Percentiles rank a stretch among this genome's conserved stretches.
Conservation (phyloP, 2,797 vertebrate genomes). For the Ctenochaetus hawaiiensis region DNA sequence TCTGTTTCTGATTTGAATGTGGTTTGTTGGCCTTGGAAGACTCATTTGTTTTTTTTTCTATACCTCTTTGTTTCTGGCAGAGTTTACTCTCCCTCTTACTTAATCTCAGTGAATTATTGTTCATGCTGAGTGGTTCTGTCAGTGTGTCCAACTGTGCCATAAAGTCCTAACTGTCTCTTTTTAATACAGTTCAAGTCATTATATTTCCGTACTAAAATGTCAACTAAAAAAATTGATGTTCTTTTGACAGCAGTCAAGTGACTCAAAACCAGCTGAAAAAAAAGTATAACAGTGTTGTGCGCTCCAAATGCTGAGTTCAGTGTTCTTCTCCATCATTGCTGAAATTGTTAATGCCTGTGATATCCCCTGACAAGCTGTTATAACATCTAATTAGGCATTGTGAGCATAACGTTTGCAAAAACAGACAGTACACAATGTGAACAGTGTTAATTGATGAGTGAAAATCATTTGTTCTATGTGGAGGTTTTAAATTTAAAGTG, state of each 20-base stretch:
- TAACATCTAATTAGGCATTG: slow-evolving; percentile 6
- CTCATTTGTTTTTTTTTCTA: not conserved
- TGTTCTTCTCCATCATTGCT: slow-evolving; percentile 6
- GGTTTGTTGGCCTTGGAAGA: slow-evolving; percentile 17
- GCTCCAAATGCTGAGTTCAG: slow-evolving; percentile 6
- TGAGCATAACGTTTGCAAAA: not conserved
- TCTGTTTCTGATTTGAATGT: not conserved
- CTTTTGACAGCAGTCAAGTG: not conserved
- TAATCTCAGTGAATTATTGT: slow-evolving; percentile 5
- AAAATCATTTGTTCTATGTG: not conserved
- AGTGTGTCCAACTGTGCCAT: slow-evolving; percentile 14
- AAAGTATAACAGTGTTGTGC: slow-evolving; percentile 17
- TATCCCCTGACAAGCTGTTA: not conserved
- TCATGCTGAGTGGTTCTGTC: not conserved
- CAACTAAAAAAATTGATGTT: not conserved
- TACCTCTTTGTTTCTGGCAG: slow-evolving; percentile 3
- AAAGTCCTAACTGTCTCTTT: not conserved
- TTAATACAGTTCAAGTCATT: not conserved
- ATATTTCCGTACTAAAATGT: slow-evolving; percentile 25
- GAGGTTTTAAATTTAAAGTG: not conserved
- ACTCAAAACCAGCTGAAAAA: not conserved
- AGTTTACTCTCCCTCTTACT: slow-evolving; percentile 4
- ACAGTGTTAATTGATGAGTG: not conserved
- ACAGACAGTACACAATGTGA: not conserved
- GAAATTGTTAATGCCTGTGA: slow-evolving; percentile 4